Conservation (phyloP, 2,797 vertebrate genomes). For the Lagorchestes hirsutus region DNA sequence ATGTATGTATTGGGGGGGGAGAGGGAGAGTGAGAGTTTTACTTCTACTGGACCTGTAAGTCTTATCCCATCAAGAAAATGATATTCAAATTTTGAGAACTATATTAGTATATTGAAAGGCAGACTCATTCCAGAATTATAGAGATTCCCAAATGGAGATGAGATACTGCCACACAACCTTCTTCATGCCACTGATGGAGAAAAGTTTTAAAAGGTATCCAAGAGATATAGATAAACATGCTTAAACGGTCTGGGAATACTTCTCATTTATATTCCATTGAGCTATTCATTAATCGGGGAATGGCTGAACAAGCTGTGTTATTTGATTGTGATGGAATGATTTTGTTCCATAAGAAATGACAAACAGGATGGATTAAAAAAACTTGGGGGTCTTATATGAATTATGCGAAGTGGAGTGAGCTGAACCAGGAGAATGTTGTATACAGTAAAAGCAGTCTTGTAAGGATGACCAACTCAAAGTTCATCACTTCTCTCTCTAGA, state of each 20-base stretch:
- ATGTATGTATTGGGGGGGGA: too few relatives aligned
- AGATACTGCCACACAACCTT: neutral
- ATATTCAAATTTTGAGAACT: neutral
- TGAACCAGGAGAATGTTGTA: neutral
- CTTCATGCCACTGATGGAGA: neutral
- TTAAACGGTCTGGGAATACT: neutral
- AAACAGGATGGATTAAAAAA: neutral
- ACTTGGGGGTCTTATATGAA: neutral
- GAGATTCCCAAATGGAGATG: neutral
- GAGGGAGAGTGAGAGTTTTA: too few relatives aligned
- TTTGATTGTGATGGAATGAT: neutral
- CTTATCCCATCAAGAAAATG: neutral
- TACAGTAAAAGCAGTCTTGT: neutral
- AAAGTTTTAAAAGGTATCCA: neutral
- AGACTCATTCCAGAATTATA: neutral
- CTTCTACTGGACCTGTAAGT: neutral
- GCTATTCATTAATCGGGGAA: neutral
- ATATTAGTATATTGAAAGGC: neutral
- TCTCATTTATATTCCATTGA: neutral
- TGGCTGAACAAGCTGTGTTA: neutral
- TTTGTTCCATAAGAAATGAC: neutral
- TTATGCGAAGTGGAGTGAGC: neutral
- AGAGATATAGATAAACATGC: neutral
- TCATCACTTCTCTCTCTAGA: too few relatives aligned
- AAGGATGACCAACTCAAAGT: neutral